Evolutionary conservation across 1,140 invertebrate species (phyloP), one percentile per base, ranked within the genome.

Genomic region (Oscheius sp.): DNA sequence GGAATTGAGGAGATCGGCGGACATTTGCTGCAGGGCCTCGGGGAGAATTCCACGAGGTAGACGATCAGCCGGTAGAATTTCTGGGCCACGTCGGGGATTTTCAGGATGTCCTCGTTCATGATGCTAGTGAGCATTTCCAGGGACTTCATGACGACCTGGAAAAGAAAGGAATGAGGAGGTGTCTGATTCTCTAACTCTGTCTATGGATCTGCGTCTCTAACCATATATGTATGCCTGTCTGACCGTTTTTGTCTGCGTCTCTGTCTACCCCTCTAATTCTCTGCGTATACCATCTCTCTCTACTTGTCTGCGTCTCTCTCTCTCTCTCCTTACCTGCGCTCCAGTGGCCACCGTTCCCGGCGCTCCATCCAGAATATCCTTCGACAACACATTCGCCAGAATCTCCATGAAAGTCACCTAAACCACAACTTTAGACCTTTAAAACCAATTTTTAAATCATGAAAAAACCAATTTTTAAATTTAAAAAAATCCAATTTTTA

Each of bases 21-120:
- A 52, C 38, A 71, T 71, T 3, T 61, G 31, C 2, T 38, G 55
- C 4, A 74, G 59, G 1, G 68, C 32, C 55, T 77, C 75, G 4
- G 75, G 28, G 61, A 77, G 35, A 77, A 70, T 59, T 77, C 75
- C 4, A 66, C 61, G 34, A 77, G 62, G 49, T 77, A 77, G 26
- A 77, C 36, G 1, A 77, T 45, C 13, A 77, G 68, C 20, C 74
- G 74, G 34, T 46, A 77, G 74, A 77, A 77, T 45, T 68, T 64
- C n/a, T 42, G 10, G 18, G 70, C 62, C 3, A 77, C 63, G 18
- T 72, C 66, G 28, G 76, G 76, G 45, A 77, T 71, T 18, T 64
- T 34, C 15, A 77, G 34, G 1, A 77, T 34, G 38, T 23, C 20
- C 18, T 75, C 74, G 31, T 72, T 72, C 74, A 77, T 77, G 32